Evolutionary conservation across 2,797 vertebrate genomes (phyloP), one percentile per base, ranked within the genome.

Genomic region (Spinibarbus caldwelli): DNA sequence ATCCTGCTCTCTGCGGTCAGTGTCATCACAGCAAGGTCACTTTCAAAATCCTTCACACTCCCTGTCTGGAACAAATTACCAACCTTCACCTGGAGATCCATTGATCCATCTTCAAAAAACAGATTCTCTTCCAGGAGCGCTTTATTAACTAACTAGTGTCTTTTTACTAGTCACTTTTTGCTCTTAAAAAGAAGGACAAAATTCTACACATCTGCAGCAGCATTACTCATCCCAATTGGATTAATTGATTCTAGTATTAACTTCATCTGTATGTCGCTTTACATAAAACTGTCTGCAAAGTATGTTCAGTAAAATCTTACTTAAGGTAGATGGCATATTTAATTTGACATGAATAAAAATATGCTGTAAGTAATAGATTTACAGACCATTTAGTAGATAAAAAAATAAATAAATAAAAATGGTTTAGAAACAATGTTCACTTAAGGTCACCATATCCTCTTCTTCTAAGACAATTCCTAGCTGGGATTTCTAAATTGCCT

Each of bases 51-150:
- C 19, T 80, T 49, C 78, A 67, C 62, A 36, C 43, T n/a, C 62
- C 14, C 64, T 70, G 66, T 57, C 47, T 71, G 79, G 79, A 81
- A 81, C 79, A 81, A 81, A 81, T 81, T 81, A 41, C 64, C 79
- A 81, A 71, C 47, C 34, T 52, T 81, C 66, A 70, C 57, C 78
- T 67, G 77, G 57, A 80, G 62, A 80, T 80, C 59, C 78, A 80
- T 49, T 80, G 78, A 80, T 80, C 62, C 29, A 15, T 34, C 62
- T 80, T 80, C 21, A 80, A n/a, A 34, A 80, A 49, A n/a, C 15
- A 4, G 6, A 43, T n/a, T 11, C 21, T 80, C 11, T 36, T 67
- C 21, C 21, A 80, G 62, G 3, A 80, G 43, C 43, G 9, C 62
- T 67, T 67, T 80, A 36, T 43, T n/a, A 66, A 19, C n/a, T 62